A percentile compares a stretch with the other conserved stretches of the same genome.
These are phyloP conservation scores for Sminthurinus aureus DNA, from an alignment of 2,888 invertebrate species.

Conservation along the genomic window DNA sequence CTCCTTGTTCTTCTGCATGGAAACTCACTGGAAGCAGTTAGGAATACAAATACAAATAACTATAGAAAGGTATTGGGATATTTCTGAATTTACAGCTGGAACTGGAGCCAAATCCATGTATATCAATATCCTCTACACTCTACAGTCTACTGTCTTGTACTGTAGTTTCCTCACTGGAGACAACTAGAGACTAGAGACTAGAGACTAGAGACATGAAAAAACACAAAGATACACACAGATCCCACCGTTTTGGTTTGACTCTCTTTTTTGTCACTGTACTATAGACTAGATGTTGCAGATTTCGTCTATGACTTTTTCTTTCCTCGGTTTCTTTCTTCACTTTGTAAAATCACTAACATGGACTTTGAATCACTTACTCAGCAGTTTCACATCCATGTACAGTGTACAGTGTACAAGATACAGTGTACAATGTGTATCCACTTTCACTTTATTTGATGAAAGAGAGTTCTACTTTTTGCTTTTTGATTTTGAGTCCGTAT, in stretches of 20 bases:
- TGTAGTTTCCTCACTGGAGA: no score
- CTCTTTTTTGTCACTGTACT: no score
- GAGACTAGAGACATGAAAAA: background rate
- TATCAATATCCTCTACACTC: no score
- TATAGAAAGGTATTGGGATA: background rate
- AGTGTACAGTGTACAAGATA: background rate
- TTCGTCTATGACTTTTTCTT: no score
- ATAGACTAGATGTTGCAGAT: no score
- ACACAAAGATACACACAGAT: background rate
- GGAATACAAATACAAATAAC: no score
- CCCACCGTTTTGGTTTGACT: background rate
- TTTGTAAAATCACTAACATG: background rate
- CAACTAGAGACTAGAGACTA: no score
- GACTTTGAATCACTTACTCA: slow-evolving; percentile 18
- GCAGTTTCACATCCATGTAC: background rate
- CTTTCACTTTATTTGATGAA: slow-evolving; percentile 15
- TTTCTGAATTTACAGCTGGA: no score
- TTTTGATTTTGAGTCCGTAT: background rate
- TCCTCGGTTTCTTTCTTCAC: background rate
- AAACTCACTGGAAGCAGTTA: no score
- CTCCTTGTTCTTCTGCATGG: background rate
- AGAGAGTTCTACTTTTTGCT: slow-evolving; percentile 1
- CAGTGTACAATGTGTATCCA: background rate
- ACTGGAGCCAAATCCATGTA: no score
- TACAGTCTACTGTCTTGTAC: no score